Base-by-base conservation (phyloP, 2,888 invertebrate genomes). In the Sylvicola cinctus region DNA sequence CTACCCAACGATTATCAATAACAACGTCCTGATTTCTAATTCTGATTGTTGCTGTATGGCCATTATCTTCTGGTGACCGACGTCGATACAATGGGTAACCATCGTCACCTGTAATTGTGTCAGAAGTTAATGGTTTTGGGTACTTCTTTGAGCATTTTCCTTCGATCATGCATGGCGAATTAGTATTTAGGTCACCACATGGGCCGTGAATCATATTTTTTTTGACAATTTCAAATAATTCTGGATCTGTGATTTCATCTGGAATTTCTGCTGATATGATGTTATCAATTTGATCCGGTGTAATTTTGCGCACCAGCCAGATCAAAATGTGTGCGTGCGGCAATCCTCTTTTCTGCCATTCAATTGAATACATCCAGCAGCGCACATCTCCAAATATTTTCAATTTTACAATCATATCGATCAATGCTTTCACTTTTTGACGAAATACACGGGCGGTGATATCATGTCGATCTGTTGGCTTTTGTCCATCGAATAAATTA, bases 141-240 rank as follows among this genome's bases (percentile, higher is more conserved):
- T 44, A 49, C 12, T 37, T 39, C 36, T 46, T 46, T 8, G 41
- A 35, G 43, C 58, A 61, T 34, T 41, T 43, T 3, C 48, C 49
- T 31, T 50, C 42, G n/a, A 39, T 38, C 54, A 56, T 58, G 43
- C 57, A 60, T 2, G 51, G 48, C 16, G 51, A 47, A 15, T 42
- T 41, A 5, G 28, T 33, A 41, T 52, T 53, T 10, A 45, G 33
- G 11, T n/a, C 17, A 7, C 50, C 51, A 42, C 52, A 53, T 10
- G 51, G 51, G 4, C 52, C 50, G 43, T 54, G 54, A 27, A 50
- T 46, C 47, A 50, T 42, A 41, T 45, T 43, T 36, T 29, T 36
- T 31, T 26, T 42, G 31, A 51, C 41, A 37, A 48, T 39, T 15
- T 45, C 44, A 42, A 38, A 40, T 23, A 50, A 41, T 26, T 38